Conservation (phyloP, 23 tunicate genomes). For the Corella eumyota region DNA sequence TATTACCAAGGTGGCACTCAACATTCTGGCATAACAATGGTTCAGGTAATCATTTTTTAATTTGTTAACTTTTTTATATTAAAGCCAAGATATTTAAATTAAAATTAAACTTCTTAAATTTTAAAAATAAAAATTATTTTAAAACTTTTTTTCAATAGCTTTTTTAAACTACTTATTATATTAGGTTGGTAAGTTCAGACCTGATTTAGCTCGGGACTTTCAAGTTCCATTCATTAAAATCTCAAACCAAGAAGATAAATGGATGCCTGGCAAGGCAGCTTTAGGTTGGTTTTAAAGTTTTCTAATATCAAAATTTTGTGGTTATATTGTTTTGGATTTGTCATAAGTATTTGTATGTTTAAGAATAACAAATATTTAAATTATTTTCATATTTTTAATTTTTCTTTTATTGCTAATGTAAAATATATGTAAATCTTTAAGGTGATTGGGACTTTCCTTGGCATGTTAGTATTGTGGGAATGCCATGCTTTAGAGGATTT, state of each 20-base stretch:
- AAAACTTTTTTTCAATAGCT: neutral
- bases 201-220: conserved; percentile 32
- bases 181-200: conserved; percentile 38
- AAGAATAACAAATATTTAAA: too few species aligned
- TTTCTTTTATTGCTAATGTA: too few species aligned
- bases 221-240: conserved; percentile 38
- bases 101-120: neutral
- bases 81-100: neutral
- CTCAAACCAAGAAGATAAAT: conserved; percentile 57
- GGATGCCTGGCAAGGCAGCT: conserved; percentile 30
- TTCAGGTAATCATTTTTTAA: conserved; percentile 14
- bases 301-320: too few species aligned
- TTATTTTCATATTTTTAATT: too few species aligned
- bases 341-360: too few species aligned
- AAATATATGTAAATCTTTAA: neutral
- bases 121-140: neutral
- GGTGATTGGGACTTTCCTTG: conserved; percentile 71
- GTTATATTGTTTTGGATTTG: too few species aligned
- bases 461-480: conserved; percentile 37
- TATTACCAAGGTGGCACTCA: conserved; percentile 60
- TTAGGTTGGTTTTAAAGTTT: conserved; percentile 46
- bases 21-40: conserved; percentile 50
- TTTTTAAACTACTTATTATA: neutral
- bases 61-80: neutral
- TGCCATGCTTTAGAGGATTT: conserved; percentile 69